Conservation (phyloP, 2,113 vertebrate species). For the Crotalus tigris region DNA sequence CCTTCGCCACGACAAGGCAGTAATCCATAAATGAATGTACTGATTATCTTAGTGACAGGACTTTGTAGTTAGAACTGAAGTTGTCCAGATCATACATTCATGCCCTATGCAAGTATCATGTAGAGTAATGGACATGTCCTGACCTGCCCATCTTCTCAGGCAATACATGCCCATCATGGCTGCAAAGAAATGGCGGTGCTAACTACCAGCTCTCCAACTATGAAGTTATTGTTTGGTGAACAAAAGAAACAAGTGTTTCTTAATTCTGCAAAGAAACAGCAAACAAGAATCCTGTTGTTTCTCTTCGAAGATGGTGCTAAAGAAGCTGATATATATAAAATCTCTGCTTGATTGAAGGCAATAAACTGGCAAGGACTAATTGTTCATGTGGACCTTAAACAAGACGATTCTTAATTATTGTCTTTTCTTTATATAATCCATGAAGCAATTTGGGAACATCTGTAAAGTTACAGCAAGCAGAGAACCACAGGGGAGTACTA, state of each 20-base stretch:
- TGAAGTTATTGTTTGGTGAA: constrained; percentile 10
- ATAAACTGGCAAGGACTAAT: not conserved
- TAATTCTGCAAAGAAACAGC: constrained; percentile 30
- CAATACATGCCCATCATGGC: not conserved
- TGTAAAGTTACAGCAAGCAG: constrained; percentile 1
- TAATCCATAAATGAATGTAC: not conserved
- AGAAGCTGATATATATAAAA: constrained; percentile 32
- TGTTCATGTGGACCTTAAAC: constrained; percentile 13
- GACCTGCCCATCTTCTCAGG: constrained; percentile 17
- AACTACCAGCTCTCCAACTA: not conserved
- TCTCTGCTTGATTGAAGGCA: constrained; percentile 18
- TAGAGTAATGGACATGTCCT: constrained; percentile 11
- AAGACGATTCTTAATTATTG: not conserved
- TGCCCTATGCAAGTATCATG: not conserved
- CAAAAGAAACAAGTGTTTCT: constrained; percentile 23
- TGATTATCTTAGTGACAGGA: not conserved
- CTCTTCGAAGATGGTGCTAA: not conserved
- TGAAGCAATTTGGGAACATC: constrained; percentile 22
- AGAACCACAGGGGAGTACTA: constrained; percentile 12
- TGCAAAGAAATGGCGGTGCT: constrained; percentile 1
- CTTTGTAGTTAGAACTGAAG: not conserved
- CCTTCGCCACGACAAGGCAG: too few relatives aligned
- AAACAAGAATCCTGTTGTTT: constrained; percentile 23
- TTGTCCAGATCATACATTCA: constrained; percentile 10
- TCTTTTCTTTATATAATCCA: constrained; percentile 4